Base-by-base conservation (phyloP, 1,140 invertebrate species). In the Theocolax elegans region DNA sequence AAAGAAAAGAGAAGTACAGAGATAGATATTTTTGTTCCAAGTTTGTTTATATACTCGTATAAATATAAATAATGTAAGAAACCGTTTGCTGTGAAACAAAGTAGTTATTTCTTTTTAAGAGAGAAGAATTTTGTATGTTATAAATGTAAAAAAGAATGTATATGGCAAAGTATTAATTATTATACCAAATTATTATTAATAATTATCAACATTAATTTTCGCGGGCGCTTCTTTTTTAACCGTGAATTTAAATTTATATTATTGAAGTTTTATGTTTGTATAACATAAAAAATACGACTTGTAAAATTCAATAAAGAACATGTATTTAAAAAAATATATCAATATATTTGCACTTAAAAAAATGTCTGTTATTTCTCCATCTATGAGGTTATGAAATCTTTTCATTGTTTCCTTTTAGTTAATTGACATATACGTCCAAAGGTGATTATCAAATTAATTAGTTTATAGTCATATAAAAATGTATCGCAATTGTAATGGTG, bases 341-440 rank as follows among this genome's bases (percentile, higher is more conserved):
- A 42, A 72, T 71, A 72, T 66, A 70, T 70, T 70, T 70, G 40
- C 60, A 70, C 46, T 70, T 25, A 15, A 56, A 49, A 69, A n/a
- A n/a, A n/a, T n/a, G n/a, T n/a, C n/a, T n/a, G n/a, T n/a, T n/a
- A n/a, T n/a, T n/a, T n/a, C n/a, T n/a, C n/a, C n/a, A n/a, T n/a
- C n/a, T n/a, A n/a, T n/a, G n/a, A n/a, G n/a, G n/a, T n/a, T n/a
- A n/a, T n/a, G n/a, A n/a, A 25, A 15, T 29, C 51, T 53, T 13
- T 35, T 35, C 31, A 35, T 35, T 35, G 10, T 35, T 35, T n/a
- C n/a, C 31, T 35, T 6, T 35, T 35, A 35, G 4, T 35, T 35
- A 35, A 35, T 35, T 35, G 10, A 35, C n/a, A n/a, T 35, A 4
- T 35, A 4, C 31, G 10, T 35, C 31, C 31, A 35, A n/a, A n/a